A percentile compares a stretch with the other conserved stretches of the same genome.
phyloP scores from a whole-genome alignment of 2,888 invertebrate genomes.

The Deilephila porcellus region DNA sequence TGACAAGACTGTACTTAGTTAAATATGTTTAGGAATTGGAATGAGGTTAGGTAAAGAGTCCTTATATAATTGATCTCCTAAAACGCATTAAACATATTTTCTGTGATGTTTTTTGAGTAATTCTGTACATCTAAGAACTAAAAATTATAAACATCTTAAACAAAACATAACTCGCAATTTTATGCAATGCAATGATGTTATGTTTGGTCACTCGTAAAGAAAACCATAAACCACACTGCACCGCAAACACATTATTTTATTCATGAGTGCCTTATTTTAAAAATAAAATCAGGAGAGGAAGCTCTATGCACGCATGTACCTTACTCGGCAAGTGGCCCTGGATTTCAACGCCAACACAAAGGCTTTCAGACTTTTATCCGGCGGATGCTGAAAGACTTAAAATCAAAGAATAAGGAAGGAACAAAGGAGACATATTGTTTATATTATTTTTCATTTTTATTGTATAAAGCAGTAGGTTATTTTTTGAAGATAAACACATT shows the following conservation, averaged over 20 bases:
- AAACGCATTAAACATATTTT: no score
- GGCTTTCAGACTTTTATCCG: conserved; percentile 71
- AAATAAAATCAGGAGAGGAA: not conserved
- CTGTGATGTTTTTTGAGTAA: no score
- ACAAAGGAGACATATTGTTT: not conserved
- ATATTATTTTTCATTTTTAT: not conserved
- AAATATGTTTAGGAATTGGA: not conserved
- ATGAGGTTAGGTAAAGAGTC: no score
- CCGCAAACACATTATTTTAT: not conserved
- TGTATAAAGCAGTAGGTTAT: no score
- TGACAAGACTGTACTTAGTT: not conserved
- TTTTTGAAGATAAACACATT: no score
- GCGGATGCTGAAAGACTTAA: conserved; percentile 54
- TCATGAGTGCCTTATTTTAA: not conserved
- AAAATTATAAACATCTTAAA: no score
- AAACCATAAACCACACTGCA: not conserved
- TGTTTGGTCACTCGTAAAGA: no score
- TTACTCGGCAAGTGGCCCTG: conserved; percentile 56
- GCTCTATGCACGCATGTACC: conserved; percentile 34
- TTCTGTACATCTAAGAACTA: no score
- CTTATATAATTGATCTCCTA: no score
- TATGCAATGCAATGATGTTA: no score
- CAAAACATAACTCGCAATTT: no score
- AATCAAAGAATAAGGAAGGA: conserved; percentile 22
- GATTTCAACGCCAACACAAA: conserved; percentile 62